Conservation (phyloP, 2,888 invertebrate genomes). For the Labia minor region DNA sequence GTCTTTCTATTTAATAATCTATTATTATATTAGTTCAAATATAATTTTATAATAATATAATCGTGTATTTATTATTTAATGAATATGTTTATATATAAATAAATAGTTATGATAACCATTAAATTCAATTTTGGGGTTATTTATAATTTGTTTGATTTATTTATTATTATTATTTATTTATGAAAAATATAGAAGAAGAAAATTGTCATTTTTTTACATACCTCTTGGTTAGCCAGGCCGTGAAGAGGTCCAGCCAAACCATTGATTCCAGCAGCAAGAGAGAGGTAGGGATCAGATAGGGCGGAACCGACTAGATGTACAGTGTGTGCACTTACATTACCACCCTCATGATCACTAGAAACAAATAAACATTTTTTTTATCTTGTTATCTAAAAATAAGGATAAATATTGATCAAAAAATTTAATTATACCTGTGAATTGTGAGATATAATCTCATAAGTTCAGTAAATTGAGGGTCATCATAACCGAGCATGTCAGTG, state of each 20-base stretch:
- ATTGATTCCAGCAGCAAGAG: conserved; percentile 85
- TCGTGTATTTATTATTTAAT: too few relatives aligned
- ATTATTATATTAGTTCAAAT: too few relatives aligned
- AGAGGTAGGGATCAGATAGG: conserved; percentile 84
- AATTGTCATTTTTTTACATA: conserved; percentile 30
- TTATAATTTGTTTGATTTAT: too few relatives aligned
- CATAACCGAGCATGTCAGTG: conserved; percentile 80
- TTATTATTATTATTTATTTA: not conserved
- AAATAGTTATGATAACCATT: too few relatives aligned
- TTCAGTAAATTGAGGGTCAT: conserved; percentile 68
- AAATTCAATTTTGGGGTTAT: too few relatives aligned
- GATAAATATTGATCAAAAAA: not conserved
- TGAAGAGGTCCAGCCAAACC: conserved; percentile 92
- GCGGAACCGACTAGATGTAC: conserved; percentile 90
- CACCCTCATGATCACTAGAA: conserved; percentile 85
- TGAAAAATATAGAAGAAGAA: not conserved
- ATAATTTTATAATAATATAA: too few relatives aligned
- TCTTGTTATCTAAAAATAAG: not conserved
- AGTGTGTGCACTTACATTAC: conserved; percentile 92
- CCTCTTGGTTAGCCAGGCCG: conserved; percentile 90
- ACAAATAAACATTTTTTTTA: conserved; percentile 17
- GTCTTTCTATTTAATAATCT: too few relatives aligned
- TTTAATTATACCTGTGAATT: conserved; percentile 56
- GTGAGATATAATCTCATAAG: conserved; percentile 87
- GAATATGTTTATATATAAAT: too few relatives aligned